A percentile compares a stretch with the other conserved stretches of the same genome.
Conservation (phyloP, 1,140 invertebrate genomes). For the Aphis gossypii region DNA sequence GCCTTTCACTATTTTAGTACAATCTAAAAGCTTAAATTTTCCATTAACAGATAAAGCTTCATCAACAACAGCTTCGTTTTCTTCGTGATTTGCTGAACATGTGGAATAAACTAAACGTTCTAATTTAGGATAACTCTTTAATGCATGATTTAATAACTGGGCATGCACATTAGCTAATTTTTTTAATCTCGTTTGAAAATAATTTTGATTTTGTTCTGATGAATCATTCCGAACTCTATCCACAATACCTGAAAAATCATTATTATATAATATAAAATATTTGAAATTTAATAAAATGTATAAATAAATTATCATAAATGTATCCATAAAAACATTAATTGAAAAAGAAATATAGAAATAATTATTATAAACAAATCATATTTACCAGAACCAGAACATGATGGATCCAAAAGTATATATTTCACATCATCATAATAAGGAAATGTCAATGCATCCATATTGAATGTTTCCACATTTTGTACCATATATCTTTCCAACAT, state of each 20-base stretch:
- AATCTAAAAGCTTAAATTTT: slow-evolving; percentile 71
- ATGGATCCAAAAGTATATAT: slow-evolving; percentile 93
- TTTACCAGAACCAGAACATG: slow-evolving; percentile 92
- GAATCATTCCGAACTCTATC: slow-evolving; percentile 57
- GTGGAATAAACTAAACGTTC: slow-evolving; percentile 93
- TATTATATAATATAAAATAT: neutral
- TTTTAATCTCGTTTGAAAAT: slow-evolving; percentile 68
- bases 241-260: slow-evolving; percentile 55
- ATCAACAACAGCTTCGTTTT: slow-evolving; percentile 89
- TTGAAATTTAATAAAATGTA: neutral
- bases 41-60: slow-evolving; percentile 67
- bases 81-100: slow-evolving; percentile 87
- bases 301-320: neutral
- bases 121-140: slow-evolving; percentile 81
- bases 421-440: slow-evolving; percentile 75
- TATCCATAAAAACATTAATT: neutral
- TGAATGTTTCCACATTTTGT: slow-evolving; percentile 72
- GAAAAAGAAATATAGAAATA: neutral
- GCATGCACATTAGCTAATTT: slow-evolving; percentile 84
- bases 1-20: slow-evolving; percentile 67
- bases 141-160: slow-evolving; percentile 83
- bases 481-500: slow-evolving; percentile 72
- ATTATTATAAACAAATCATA: slow-evolving; percentile 46
- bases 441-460: slow-evolving; percentile 77
- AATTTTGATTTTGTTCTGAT: slow-evolving; percentile 63